A percentile compares a stretch with the other conserved stretches of the same genome.
Evolutionary conservation across 37 sponge, comb jelly and placozoan species (phyloP).

Genomic region (Geodia barretti): DNA sequence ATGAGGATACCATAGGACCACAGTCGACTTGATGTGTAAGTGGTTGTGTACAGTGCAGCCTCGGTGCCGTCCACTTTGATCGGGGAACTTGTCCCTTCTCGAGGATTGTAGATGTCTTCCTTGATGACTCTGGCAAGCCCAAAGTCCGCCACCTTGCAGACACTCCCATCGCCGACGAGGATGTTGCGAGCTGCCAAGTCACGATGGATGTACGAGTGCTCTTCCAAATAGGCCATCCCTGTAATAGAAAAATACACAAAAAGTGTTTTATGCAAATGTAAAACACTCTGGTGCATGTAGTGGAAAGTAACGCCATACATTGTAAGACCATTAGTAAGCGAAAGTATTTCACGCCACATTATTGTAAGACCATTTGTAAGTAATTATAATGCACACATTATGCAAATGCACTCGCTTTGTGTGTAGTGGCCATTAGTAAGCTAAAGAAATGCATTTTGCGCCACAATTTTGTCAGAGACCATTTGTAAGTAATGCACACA

Average conservation of each 20-base stretch:
- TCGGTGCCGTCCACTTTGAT: slow-evolving; percentile 99
- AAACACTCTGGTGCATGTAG: too few species aligned
- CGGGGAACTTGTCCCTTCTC: slow-evolving; percentile 94
- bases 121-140: slow-evolving; percentile 95
- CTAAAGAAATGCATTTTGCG: too few species aligned
- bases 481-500: too few species aligned
- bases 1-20: slow-evolving; percentile 97
- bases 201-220: slow-evolving; percentile 95
- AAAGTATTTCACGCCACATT: too few species aligned
- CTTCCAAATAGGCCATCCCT: slow-evolving; percentile 97
- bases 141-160: slow-evolving; percentile 99
- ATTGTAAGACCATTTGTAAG: too few species aligned
- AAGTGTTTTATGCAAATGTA: too few species aligned
- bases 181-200: slow-evolving; percentile 97
- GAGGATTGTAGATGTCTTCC: slow-evolving; percentile 94
- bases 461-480: too few species aligned
- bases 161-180: slow-evolving; percentile 88
- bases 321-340: too few species aligned
- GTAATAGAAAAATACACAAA: slow-evolving; percentile 21
- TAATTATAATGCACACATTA: too few species aligned
- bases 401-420: too few species aligned
- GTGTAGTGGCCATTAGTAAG: too few species aligned
- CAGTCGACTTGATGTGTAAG: slow-evolving; percentile 97
- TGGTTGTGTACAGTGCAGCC: slow-evolving; percentile 95
- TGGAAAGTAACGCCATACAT: too few species aligned